Evolutionary conservation across 2,113 vertebrate species (phyloP).

Genomic region (Cyanoliseus patagonus): DNA sequence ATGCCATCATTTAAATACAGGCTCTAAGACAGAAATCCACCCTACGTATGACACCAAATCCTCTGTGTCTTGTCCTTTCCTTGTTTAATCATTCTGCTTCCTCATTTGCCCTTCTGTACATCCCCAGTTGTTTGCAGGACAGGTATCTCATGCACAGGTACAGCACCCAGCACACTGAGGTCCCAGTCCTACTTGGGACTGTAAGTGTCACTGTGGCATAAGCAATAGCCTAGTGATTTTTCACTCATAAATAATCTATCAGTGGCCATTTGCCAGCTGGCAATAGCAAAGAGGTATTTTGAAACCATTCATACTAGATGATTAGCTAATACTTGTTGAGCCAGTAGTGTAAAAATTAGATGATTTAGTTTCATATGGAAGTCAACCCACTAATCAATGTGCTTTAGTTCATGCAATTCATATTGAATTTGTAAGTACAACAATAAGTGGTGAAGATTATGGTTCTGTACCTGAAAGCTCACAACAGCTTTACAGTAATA

Average conservation of each 20-base stretch:
- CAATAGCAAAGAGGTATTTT: not conserved
- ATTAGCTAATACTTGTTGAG: not conserved
- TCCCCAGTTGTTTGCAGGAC: not conserved
- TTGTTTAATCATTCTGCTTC: not conserved
- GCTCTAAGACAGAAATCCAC: not conserved
- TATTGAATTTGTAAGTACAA: not conserved
- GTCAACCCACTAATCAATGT: not conserved
- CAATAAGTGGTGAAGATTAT: not conserved
- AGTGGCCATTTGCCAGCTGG: not conserved
- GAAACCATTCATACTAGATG: not conserved
- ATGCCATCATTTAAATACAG: not conserved
- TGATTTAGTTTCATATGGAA: not conserved
- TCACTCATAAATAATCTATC: not conserved
- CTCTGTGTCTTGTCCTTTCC: no score
- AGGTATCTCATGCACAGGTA: not conserved
- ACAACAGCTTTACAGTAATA: not conserved
- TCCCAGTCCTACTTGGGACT: accelerated
- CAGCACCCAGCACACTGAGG: not conserved
- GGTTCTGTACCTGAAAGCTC: not conserved
- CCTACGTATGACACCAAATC: not conserved
- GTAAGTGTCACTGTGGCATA: accelerated
- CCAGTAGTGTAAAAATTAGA: not conserved
- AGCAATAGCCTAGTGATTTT: not conserved
- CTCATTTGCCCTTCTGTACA: not conserved
- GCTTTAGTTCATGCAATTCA: not conserved